These are phyloP conservation scores for Tachuris rubrigastra DNA, from an alignment of 2,113 vertebrate genomes.

Conservation along the genomic window DNA sequence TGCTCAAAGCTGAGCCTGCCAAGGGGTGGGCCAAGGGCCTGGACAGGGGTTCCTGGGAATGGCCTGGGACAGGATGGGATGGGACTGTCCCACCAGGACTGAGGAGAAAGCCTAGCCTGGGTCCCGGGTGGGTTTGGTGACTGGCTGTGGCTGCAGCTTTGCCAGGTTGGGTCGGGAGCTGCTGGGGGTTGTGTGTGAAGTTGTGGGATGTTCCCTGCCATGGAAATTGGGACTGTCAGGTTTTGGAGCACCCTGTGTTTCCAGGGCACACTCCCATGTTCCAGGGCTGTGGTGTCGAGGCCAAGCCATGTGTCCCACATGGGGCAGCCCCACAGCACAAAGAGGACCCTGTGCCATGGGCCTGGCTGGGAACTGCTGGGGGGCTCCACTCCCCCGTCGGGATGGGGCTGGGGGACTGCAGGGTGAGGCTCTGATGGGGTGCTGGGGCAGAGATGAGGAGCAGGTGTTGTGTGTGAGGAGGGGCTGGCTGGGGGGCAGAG, in stretches of 20 bases:
- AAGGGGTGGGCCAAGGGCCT: neutral
- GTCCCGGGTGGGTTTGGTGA: rapidly evolving
- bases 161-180: neutral
- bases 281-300: rapidly evolving
- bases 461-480: neutral
- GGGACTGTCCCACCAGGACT: rapidly evolving
- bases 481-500: neutral
- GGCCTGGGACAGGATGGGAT: neutral
- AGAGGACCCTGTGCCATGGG: rapidly evolving
- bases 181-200: neutral
- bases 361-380: neutral
- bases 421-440: neutral
- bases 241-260: rapidly evolving
- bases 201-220: neutral
- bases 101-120: neutral
- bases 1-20: neutral
- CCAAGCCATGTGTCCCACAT: rapidly evolving
- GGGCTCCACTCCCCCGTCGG: rapidly evolving
- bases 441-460: neutral
- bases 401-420: neutral
- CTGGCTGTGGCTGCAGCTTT: neutral
- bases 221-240: rapidly evolving
- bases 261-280: neutral
- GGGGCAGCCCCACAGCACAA: neutral
- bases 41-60: neutral